Evolutionary conservation across 2,113 vertebrate genomes (phyloP).

Genomic region (Macquaria ambigua): DNA sequence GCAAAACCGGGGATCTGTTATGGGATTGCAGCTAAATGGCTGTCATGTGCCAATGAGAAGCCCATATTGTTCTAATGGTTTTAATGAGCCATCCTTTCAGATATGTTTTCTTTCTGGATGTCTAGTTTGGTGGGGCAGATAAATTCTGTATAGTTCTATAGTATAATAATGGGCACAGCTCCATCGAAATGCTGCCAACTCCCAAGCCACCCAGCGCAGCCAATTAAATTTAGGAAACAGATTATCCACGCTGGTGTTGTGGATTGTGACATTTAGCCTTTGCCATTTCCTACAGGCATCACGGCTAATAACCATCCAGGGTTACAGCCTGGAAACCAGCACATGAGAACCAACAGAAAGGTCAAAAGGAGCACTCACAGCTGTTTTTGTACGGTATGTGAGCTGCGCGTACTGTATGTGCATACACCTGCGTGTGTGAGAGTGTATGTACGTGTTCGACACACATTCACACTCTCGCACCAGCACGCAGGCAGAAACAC

Average conservation of each 20-base stretch:
- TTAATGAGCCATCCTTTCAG: slow-evolving; percentile 66
- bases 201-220: slow-evolving; percentile 19
- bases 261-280: slow-evolving; percentile 63
- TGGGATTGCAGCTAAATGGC: slow-evolving; percentile 45
- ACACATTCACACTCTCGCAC: slow-evolving; percentile 28
- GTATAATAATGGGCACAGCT: slow-evolving; percentile 32
- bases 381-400: slow-evolving; percentile 16
- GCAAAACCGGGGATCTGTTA: slow-evolving; percentile 23
- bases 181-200: slow-evolving; percentile 43
- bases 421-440: slow-evolving; percentile 26
- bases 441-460: slow-evolving; percentile 26
- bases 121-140: slow-evolving; percentile 31
- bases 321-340: slow-evolving; percentile 24
- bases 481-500: slow-evolving; percentile 31
- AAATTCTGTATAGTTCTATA: slow-evolving; percentile 20
- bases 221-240: slow-evolving; percentile 64
- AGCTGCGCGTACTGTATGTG: slow-evolving; percentile 17
- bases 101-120: slow-evolving; percentile 18
- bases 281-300: slow-evolving; percentile 68
- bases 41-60: slow-evolving; percentile 48
- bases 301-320: slow-evolving; percentile 54
- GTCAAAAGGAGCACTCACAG: slow-evolving; percentile 54
- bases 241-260: slow-evolving; percentile 59
- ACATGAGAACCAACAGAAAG: slow-evolving; percentile 37
- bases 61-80: slow-evolving; percentile 42